Base-by-base conservation (phyloP, 2,113 vertebrate genomes). In the Forbesichthys papilliferus region DNA sequence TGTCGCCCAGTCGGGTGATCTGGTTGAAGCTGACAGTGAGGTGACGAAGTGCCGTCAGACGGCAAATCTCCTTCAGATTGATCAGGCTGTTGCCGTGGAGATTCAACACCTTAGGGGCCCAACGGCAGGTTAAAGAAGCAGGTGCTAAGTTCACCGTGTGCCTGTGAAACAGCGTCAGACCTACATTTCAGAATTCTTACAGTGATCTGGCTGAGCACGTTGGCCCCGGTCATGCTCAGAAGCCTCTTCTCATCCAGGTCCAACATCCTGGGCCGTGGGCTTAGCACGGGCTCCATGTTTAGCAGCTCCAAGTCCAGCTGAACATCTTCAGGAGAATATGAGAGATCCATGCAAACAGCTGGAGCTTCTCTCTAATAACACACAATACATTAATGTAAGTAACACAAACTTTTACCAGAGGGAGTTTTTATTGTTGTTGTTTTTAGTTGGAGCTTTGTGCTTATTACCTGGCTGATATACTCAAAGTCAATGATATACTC, bases 401-500 rank as follows among this genome's bases (percentile, higher is more conserved):
- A 42, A 42, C 36, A 42, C 36, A 52, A 52, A 52, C 11, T 52
- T 8, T 10, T 52, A 9, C 16, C 54, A 16, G 16, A 55, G 3
- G 20, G 8, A 55, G 6, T 47, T 16, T 36, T 18, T 62, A 20
- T 4, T 36, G 6, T 13, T 55, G n/a, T 36, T 18, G 56, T 20
- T 4, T 36, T 10, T 13, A 14, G 46, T 7, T 10, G 14, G 34
- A 47, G 12, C 13, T 42, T 61, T 47, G 1, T 12, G 13, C 46
- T 9, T 58, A 51, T 81, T 86, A 95, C 93, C 92, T 73, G 63
- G 3, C 91, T 92, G 75, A 91, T 12, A 11, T 94, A 94, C 72
- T 95, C 91, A 91, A 96, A 93, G 76, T 93, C 92, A 61, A 94
- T 84, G 33, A 94, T 48, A 80, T 94, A 93, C 82, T 96, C 93